These are phyloP conservation scores for Albula glossodonta DNA, from an alignment of 2,113 vertebrate species.

Conservation along the genomic window DNA sequence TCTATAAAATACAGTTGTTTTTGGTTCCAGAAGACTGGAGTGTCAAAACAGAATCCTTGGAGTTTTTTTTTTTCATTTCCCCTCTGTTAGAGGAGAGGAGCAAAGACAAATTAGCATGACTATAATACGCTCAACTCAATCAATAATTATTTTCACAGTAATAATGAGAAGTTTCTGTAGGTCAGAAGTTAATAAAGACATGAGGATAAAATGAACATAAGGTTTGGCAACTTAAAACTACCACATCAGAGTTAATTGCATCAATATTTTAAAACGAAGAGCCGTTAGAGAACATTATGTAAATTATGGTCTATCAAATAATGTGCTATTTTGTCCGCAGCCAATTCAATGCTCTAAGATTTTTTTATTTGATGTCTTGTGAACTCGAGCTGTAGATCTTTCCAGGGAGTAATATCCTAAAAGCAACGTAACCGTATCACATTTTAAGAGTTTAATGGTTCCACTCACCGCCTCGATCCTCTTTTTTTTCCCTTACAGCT, in stretches of 20 bases:
- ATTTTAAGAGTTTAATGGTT: neutral
- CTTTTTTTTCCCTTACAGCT: neutral
- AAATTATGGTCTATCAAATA: neutral
- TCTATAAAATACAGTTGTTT: too few relatives aligned
- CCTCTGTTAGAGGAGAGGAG: neutral
- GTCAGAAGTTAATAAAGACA: neutral
- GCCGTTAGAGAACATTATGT: neutral
- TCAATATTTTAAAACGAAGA: neutral
- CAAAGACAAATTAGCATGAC: neutral
- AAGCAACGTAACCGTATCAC: neutral
- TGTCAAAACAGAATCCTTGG: too few relatives aligned
- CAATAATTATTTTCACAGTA: neutral
- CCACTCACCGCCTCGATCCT: neutral
- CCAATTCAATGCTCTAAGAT: neutral
- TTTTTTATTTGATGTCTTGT: neutral
- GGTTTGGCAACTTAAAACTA: neutral
- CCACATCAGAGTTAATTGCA: neutral
- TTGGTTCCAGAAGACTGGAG: too few relatives aligned
- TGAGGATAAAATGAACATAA: neutral
- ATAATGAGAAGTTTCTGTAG: neutral
- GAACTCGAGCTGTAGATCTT: neutral
- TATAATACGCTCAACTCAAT: neutral
- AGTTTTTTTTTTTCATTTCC: neutral
- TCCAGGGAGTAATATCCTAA: neutral
- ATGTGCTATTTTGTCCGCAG: neutral